Base-by-base conservation (phyloP, 2,113 vertebrate genomes). In the Okapia johnstoni region DNA sequence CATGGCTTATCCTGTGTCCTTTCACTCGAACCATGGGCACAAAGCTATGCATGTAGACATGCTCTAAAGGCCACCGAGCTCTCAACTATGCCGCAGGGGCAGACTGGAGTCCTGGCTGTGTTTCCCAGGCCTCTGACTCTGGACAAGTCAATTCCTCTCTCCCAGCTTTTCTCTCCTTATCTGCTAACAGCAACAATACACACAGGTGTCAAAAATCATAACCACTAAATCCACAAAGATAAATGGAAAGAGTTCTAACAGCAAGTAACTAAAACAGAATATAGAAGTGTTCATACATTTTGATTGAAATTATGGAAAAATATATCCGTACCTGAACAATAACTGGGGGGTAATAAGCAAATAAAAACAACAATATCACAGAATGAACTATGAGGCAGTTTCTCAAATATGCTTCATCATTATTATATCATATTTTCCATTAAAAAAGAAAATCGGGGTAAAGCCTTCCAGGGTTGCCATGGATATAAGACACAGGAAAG, bases 1-100 rank as follows among this genome's bases (percentile, higher is more conserved):
- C 0, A 14, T 0, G 57, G 92, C 16, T 57, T 1, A 25, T 11
- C 40, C 21, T 79, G 0, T 3, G 19, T 26, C 30, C 80, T 43
- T 52, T 28, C 84, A 43, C 12, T 40, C 87, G 79, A 48, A 21
- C 52, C 48, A 3, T 2, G 5, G 11, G 70, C n/a, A 48, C 36
- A 48, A 13, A 57, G 28, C 26, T 13, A 15, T 0, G 36, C 4
- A 3, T 2, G 33, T 25, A 85, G 33, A 93, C 16, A 28, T 0
- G 54, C 63, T 54, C 2, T 8, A 3, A 6, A 13, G 54, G 61
- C 33, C 48, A 7, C 43, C 5, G n/a, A n/a, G 83, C 8, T 8
- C 19, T 83, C 19, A 55, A 13, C 13, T 19, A 23, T 1, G 15
- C 50, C 1, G 13, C 7, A 46, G 26, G 79, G 50, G 5, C 33